These are phyloP conservation scores for Cataglyphis rosenhaueri DNA, from an alignment of 2,888 invertebrate genomes.

Conservation along the genomic window DNA sequence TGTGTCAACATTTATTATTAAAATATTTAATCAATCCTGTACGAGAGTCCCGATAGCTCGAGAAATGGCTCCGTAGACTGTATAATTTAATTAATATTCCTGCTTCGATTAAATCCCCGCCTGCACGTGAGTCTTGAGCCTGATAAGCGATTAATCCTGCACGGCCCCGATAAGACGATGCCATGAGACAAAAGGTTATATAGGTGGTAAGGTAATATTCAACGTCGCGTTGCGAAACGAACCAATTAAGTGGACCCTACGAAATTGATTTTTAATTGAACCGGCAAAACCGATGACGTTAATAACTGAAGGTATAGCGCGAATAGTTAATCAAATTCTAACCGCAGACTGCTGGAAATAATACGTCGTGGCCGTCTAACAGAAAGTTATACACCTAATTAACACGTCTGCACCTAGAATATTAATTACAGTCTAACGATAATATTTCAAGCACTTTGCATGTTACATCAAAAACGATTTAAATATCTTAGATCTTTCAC, in stretches of 20 bases:
- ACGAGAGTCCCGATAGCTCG: constrained; percentile 19
- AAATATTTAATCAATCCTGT: constrained; percentile 23
- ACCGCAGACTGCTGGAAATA: constrained; percentile 51
- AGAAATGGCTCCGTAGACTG: constrained; percentile 57
- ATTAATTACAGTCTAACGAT: constrained; percentile 35
- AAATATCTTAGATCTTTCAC: neutral
- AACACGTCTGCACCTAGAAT: constrained; percentile 24
- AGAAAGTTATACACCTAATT: constrained; percentile 36
- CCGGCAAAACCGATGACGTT: constrained; percentile 70
- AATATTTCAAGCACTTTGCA: neutral
- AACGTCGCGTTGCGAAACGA: constrained; percentile 67
- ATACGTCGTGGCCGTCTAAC: constrained; percentile 31
- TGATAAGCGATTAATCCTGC: constrained; percentile 75
- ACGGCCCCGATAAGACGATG: constrained; percentile 72
- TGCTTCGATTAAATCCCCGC: constrained; percentile 70
- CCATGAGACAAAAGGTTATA: constrained; percentile 72
- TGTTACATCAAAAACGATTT: neutral
- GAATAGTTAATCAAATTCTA: constrained; percentile 65
- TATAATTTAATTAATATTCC: constrained; percentile 74
- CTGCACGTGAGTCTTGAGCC: constrained; percentile 72
- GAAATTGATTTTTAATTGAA: constrained; percentile 79
- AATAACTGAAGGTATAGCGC: constrained; percentile 60
- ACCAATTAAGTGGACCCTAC: constrained; percentile 75
- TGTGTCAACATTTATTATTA: constrained; percentile 8
- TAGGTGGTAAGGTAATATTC: constrained; percentile 70